Percentiles rank a stretch among this genome's conserved stretches.
phyloP scores from a whole-genome alignment of 2,113 vertebrate species.

The Bubo blakistoni region DNA sequence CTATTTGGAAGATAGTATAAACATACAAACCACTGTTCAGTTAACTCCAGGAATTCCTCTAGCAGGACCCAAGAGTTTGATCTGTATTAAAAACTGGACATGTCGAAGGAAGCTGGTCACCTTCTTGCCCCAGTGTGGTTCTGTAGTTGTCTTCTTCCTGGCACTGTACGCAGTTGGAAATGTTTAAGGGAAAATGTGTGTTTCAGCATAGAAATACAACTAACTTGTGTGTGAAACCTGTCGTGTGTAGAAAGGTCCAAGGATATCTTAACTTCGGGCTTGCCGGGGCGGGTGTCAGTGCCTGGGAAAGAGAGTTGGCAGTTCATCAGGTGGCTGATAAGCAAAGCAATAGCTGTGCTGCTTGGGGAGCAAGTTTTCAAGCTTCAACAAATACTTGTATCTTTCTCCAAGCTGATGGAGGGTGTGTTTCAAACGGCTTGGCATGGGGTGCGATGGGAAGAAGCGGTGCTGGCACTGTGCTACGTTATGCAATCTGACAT shows the following conservation, averaged over 20 bases:
- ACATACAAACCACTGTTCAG: background rate
- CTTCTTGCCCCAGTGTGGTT: background rate
- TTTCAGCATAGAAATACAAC: background rate
- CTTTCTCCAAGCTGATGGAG: background rate
- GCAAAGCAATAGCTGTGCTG: background rate
- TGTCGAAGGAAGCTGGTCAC: background rate
- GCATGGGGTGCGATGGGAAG: background rate
- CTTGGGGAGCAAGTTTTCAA: background rate
- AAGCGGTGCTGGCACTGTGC: background rate
- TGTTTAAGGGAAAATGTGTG: background rate
- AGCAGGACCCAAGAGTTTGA: background rate
- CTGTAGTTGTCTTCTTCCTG: background rate
- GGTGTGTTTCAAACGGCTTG: background rate
- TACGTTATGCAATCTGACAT: background rate
- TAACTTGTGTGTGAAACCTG: background rate
- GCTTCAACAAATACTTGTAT: background rate
- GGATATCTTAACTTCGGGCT: fast-evolving
- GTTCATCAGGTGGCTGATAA: background rate
- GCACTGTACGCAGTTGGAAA: background rate
- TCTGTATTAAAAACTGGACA: background rate
- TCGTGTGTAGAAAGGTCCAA: background rate
- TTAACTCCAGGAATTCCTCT: background rate
- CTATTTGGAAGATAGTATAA: background rate
- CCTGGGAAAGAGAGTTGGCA: background rate
- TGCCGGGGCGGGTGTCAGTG: background rate